These are phyloP conservation scores for Eremophila alpestris DNA, from an alignment of 2,797 vertebrate genomes.

Conservation along the genomic window DNA sequence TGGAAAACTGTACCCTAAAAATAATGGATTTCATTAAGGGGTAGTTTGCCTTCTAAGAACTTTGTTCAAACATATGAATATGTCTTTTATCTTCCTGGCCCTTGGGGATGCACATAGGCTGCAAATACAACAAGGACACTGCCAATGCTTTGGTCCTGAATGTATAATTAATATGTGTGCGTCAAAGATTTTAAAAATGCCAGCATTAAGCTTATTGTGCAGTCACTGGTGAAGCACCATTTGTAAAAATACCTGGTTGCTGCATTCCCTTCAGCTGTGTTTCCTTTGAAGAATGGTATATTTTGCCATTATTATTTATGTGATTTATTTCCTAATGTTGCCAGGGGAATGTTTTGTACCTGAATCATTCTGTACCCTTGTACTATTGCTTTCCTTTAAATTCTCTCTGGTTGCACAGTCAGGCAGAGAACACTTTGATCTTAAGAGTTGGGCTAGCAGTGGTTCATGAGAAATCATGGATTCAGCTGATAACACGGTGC, in stretches of 20 bases:
- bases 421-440: conserved; percentile 33
- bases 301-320: conserved; percentile 54
- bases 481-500: not conserved
- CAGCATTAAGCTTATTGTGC: conserved; percentile 32
- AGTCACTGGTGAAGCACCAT: not conserved
- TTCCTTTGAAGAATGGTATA: conserved; percentile 59
- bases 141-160: not conserved
- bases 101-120: not conserved
- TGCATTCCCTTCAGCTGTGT: conserved; percentile 41
- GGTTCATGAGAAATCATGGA: not conserved
- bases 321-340: conserved; percentile 57
- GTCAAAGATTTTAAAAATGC: conserved; percentile 15
- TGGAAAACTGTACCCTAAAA: conserved; percentile 7
- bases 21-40: conserved; percentile 65
- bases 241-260: conserved; percentile 46
- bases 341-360: conserved; percentile 51
- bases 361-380: conserved; percentile 32
- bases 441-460: not conserved
- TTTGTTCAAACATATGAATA: not conserved
- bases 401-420: not conserved
- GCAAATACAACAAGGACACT: conserved; percentile 18
- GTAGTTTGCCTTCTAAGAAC: conserved; percentile 10
- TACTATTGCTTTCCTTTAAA: conserved; percentile 20
- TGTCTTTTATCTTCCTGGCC: conserved; percentile 48
- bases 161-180: conserved; percentile 53